A percentile compares a stretch with the other conserved stretches of the same genome.
phyloP scores from a whole-genome alignment of 2,113 vertebrate species.

The Onychostoma macrolepis region DNA sequence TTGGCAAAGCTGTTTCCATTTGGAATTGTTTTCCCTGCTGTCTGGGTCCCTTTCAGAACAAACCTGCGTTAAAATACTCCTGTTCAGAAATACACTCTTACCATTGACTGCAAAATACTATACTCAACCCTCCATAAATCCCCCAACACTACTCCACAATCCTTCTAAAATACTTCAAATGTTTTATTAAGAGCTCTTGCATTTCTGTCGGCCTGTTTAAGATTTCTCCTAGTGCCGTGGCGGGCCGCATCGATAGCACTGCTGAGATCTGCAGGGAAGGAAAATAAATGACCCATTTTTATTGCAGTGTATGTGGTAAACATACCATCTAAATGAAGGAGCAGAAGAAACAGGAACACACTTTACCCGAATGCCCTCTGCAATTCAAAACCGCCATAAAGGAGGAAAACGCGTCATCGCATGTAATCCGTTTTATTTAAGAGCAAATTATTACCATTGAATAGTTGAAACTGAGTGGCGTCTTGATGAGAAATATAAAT shows the following conservation, averaged over 20 bases:
- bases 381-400: slow-evolving; percentile 12
- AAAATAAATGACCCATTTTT: slow-evolving; percentile 66
- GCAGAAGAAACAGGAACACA: slow-evolving; percentile 41
- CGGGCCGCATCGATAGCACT: slow-evolving; percentile 37
- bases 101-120: slow-evolving; percentile 23
- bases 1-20: not conserved
- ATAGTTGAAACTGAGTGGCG: slow-evolving; percentile 50
- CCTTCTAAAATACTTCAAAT: slow-evolving; percentile 25
- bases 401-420: not conserved
- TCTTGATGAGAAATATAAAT: slow-evolving; percentile 61
- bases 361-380: not conserved
- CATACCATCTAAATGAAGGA: slow-evolving; percentile 48
- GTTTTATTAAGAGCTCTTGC: slow-evolving; percentile 23
- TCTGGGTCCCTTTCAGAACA: not conserved
- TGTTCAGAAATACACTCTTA: not conserved
- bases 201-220: slow-evolving; percentile 38
- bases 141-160: slow-evolving; percentile 14
- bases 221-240: slow-evolving; percentile 34
- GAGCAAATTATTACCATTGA: slow-evolving; percentile 62
- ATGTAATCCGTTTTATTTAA: slow-evolving; percentile 58
- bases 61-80: too few species aligned
- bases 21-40: not conserved
- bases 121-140: slow-evolving; percentile 32
- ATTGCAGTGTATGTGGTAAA: slow-evolving; percentile 54
- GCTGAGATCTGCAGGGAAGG: slow-evolving; percentile 47